Base-by-base conservation (phyloP, 2,888 invertebrate species). In the Drosophila formosana region DNA sequence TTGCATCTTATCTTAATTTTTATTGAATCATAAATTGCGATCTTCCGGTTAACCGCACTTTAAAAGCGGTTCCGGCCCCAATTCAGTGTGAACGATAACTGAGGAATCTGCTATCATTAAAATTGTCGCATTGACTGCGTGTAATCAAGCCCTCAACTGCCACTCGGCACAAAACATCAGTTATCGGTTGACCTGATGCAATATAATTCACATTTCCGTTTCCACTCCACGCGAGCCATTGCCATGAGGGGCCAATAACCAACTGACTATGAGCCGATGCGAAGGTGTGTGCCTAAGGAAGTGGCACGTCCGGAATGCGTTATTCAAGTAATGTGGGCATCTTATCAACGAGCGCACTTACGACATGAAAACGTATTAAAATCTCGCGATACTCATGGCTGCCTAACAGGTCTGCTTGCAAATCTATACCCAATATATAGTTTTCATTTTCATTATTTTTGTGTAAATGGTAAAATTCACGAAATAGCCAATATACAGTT, bases 271-370 rank as follows among this genome's bases (percentile, higher is more conserved):
- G 39, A 11, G 18, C 25, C 52, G n/a, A 4, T 37, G 37, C n/a
- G 4, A 37, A 37, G n/a, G 55, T 51, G 28, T 43, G 50, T 25
- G 37, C 25, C 50, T 7, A 57, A 34, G 56, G 49, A 46, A 50
- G 47, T 53, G 46, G 32, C 45, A 32, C 58, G 63, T 49, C 43
- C 32, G 55, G 39, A 63, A 30, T 56, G 46, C 30, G 23, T 18
- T 28, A 26, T 18, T 18, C 18, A 18, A 2, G 18, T 66, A 68
- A 63, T 55, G 73, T 43, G 30, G n/a, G 7, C 53, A 41, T 18
- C 57, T 76, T 79, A 76, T 76, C 80, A 47, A 43, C 30, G 37
- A 37, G 37, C 11, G n/a, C 37, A 37, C 37, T 37, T n/a, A 4
- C 11, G 4, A n/a, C 37, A 2, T n/a, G n/a, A 37, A 5, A 37